phyloP scores from a whole-genome alignment of 1,140 invertebrate genomes.

The Matsumurasca onukii region DNA sequence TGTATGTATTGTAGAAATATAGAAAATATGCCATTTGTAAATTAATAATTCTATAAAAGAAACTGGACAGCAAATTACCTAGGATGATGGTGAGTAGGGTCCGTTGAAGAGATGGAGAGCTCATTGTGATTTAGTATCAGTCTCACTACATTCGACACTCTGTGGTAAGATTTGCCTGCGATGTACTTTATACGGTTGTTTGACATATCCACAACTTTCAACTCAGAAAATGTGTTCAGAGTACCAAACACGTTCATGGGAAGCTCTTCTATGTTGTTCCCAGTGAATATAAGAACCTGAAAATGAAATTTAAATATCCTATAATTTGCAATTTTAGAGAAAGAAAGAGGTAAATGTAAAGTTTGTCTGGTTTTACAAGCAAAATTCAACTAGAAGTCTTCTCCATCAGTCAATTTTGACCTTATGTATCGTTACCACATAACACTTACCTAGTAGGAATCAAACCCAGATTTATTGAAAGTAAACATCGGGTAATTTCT shows the following conservation, averaged over 20 bases:
- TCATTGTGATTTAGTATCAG: constrained; percentile 76
- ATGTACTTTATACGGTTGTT: constrained; percentile 75
- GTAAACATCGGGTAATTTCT: too few relatives aligned
- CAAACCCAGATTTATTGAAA: too few relatives aligned
- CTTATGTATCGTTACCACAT: too few relatives aligned
- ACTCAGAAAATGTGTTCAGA: constrained; percentile 53
- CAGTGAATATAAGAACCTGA: constrained; percentile 72
- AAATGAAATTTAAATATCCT: constrained; percentile 38
- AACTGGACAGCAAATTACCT: too few relatives aligned
- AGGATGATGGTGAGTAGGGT: constrained; percentile 63
- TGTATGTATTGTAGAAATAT: too few relatives aligned
- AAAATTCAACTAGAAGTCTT: neutral
- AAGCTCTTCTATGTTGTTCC: constrained; percentile 64
- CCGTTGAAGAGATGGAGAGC: constrained; percentile 59
- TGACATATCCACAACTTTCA: constrained; percentile 74
- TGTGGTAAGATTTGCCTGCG: constrained; percentile 74
- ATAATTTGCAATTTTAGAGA: too few relatives aligned
- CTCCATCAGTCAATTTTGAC: neutral
- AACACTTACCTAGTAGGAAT: too few relatives aligned
- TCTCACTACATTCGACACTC: constrained; percentile 67
- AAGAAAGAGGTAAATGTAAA: too few relatives aligned
- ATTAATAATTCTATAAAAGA: too few relatives aligned
- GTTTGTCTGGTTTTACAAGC: too few relatives aligned
- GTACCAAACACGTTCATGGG: constrained; percentile 74
- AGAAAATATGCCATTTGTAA: too few relatives aligned